phyloP scores from a whole-genome alignment of 2,113 vertebrate genomes.

The Galemys pyrenaicus region DNA sequence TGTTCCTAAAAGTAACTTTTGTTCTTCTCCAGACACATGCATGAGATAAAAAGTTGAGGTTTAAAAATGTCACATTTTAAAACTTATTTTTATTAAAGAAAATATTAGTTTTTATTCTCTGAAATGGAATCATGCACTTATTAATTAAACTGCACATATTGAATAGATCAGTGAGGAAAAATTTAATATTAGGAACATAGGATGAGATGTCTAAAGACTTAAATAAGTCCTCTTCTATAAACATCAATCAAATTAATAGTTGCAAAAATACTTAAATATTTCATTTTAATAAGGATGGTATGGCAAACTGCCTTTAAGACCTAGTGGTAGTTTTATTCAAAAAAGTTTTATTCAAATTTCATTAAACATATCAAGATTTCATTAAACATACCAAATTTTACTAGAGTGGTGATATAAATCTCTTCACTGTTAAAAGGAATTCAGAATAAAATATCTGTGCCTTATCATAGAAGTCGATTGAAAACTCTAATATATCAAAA shows the following conservation, averaged over 20 bases:
- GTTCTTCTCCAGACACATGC: neutral
- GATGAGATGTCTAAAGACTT: neutral
- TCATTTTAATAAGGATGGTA: neutral
- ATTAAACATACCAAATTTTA: neutral
- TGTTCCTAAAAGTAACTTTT: neutral
- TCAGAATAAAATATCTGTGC: neutral
- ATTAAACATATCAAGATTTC: neutral
- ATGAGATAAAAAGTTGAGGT: neutral
- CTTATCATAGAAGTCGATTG: neutral
- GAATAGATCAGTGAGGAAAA: neutral
- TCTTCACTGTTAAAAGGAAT: conserved; percentile 6
- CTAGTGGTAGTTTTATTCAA: neutral
- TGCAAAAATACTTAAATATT: neutral
- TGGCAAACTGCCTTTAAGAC: neutral
- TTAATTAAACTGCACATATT: neutral
- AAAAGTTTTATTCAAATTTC: neutral
- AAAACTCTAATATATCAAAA: neutral
- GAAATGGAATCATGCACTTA: neutral
- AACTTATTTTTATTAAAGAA: neutral
- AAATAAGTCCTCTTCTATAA: neutral
- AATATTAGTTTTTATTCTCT: neutral
- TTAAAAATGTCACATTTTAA: neutral
- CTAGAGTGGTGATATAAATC: neutral
- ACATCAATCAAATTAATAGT: neutral
- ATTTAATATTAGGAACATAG: neutral